Evolutionary conservation across 2,113 vertebrate species (phyloP), one percentile per base, ranked within the genome.

Genomic region (Phyllopteryx taeniolatus): DNA sequence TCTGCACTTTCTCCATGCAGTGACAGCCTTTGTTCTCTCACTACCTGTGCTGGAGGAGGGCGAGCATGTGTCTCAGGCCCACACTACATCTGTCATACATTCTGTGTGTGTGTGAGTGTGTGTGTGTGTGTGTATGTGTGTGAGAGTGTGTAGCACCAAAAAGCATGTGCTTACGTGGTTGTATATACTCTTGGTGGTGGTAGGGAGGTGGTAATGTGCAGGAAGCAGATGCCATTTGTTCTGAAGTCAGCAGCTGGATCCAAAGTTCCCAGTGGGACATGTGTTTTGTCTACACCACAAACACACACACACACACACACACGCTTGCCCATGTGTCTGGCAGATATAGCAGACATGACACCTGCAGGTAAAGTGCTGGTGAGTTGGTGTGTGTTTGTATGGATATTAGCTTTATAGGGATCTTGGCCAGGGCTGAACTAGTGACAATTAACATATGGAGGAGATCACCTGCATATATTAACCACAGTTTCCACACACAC

Each of bases 181-280:
- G 53, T 72, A 79, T 82, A 72, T 74, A 76, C 77, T 81, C 71
- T 71, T 80, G 54, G 60, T 82, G 54, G 51, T 77, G 39, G 39
- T 77, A 67, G 35, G 70, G 44, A 64, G 64, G 43, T 60, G 73
- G 72, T 71, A 76, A 76, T 83, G 75, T 70, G 72, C 75, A 64
- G 73, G 74, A 60, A 86, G 76, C 87, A 88, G 79, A 87, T 88
- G 87, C 74, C 85, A 79, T 78, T 85, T 86, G 77, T 81, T 86
- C 82, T 81, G 79, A 81, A 84, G 79, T 83, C 83, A 87, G 88
- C 88, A 90, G 85, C 88, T 88, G 88, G 86, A 90, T 87, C 75
- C 68, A 53, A 59, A 74, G 64, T 83, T 86, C 84, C 88, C 79
- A 17, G 59, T 80, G 88, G 83, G 84, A 85, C 75, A 67, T 74